A percentile compares a stretch with the other conserved stretches of the same genome.
phyloP scores from a whole-genome alignment of 2,113 vertebrate genomes.

The Ifrita kowaldi region DNA sequence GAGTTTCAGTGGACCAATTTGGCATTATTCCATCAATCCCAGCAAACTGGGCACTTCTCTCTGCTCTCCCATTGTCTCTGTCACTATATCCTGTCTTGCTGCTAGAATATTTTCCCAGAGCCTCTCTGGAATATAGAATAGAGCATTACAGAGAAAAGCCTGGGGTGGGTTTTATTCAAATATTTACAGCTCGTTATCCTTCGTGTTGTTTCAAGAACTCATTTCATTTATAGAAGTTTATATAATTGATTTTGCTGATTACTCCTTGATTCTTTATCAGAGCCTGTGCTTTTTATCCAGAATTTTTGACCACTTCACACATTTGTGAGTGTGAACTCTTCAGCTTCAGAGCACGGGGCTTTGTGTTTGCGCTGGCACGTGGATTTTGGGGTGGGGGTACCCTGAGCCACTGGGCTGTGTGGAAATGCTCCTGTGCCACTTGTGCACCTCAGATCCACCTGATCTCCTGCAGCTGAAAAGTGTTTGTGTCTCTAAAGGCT shows the following conservation, averaged over 20 bases:
- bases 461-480: not conserved
- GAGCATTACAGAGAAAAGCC: not conserved
- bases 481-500: not conserved
- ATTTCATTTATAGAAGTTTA: not conserved
- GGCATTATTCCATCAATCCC: not conserved
- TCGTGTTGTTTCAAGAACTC: not conserved
- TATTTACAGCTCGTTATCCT: not conserved
- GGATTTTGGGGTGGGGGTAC: not conserved
- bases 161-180: not conserved
- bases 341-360: not conserved
- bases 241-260: not conserved
- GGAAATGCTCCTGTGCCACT: not conserved
- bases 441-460: not conserved
- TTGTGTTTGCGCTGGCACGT: fast-evolving
- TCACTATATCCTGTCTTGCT: not conserved
- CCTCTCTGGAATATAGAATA: not conserved
- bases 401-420: not conserved
- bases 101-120: not conserved
- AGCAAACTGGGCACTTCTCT: not conserved
- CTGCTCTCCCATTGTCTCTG: not conserved
- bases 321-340: not conserved
- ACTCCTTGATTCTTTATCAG: not conserved
- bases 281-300: not conserved
- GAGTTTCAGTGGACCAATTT: not conserved
- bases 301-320: not conserved